Percentiles rank a stretch among this genome's conserved stretches.
phyloP scores from a whole-genome alignment of 2,888 invertebrate species.

The Bugula neritina region DNA sequence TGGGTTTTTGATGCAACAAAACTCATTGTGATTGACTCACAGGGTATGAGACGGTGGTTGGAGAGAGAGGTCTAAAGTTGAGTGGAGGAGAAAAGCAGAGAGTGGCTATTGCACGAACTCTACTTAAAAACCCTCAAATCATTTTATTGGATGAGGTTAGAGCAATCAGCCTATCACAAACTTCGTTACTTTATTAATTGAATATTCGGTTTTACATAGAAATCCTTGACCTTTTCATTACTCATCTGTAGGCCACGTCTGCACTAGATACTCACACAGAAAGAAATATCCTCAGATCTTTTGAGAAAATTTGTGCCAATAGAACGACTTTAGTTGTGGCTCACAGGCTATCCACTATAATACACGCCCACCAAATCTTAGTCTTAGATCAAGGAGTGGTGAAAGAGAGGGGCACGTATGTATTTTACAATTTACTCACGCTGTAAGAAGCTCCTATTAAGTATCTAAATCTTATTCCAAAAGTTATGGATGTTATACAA shows the following conservation, averaged over 20 bases:
- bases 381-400: conserved; percentile 83
- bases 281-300: conserved; percentile 71
- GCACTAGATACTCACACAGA: conserved; percentile 89
- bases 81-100: conserved; percentile 94
- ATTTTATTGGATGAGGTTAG: conserved; percentile 78
- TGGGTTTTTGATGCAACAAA: no score
- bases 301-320: conserved; percentile 68
- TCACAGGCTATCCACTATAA: conserved; percentile 79
- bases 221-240: no score
- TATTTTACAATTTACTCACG: no score
- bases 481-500: no score
- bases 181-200: neutral
- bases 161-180: no score
- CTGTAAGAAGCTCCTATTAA: no score
- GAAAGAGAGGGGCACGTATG: conserved; percentile 74
- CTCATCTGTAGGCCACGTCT: conserved; percentile 58
- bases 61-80: conserved; percentile 81
- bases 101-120: conserved; percentile 85
- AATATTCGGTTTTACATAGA: no score
- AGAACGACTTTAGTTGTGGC: conserved; percentile 86
- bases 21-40: no score
- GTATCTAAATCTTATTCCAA: no score
- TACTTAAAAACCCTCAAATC: conserved; percentile 79
- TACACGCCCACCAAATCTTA: conserved; percentile 84
- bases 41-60: conserved; percentile 58